Evolutionary conservation across 2,113 vertebrate species (phyloP).

Genomic region (Lagopus muta): DNA sequence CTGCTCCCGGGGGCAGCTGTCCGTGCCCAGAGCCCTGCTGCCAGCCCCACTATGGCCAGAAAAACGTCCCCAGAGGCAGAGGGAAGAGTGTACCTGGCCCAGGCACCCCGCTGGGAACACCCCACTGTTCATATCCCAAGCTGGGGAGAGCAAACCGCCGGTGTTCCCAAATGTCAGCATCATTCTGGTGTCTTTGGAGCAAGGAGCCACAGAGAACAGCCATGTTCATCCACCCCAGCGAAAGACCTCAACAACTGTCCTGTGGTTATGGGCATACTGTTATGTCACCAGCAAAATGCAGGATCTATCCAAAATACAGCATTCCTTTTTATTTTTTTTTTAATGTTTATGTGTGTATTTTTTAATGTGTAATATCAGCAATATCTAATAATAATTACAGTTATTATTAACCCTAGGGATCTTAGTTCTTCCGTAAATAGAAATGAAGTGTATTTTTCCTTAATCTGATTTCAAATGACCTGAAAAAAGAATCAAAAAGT

Average conservation of each 20-base stretch:
- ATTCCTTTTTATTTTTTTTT: neutral
- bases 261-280: neutral
- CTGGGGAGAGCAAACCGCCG: neutral
- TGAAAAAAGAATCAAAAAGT: conserved; percentile 29
- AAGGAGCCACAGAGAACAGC: neutral
- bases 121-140: neutral
- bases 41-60: neutral
- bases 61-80: neutral
- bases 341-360: neutral
- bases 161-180: neutral
- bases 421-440: neutral
- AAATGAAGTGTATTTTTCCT: conserved; percentile 6
- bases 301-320: neutral
- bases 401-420: conserved; percentile 13
- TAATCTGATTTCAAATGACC: conserved; percentile 43
- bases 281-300: neutral
- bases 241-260: neutral
- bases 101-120: neutral
- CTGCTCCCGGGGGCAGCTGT: neutral
- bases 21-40: neutral
- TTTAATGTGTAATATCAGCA: neutral
- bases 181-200: neutral
- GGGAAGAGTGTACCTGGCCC: rapidly evolving
- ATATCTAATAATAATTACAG: neutral
- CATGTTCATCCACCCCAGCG: rapidly evolving